Evolutionary conservation across 2,888 invertebrate genomes (phyloP).

Genomic region (Cephus sareptanus): DNA sequence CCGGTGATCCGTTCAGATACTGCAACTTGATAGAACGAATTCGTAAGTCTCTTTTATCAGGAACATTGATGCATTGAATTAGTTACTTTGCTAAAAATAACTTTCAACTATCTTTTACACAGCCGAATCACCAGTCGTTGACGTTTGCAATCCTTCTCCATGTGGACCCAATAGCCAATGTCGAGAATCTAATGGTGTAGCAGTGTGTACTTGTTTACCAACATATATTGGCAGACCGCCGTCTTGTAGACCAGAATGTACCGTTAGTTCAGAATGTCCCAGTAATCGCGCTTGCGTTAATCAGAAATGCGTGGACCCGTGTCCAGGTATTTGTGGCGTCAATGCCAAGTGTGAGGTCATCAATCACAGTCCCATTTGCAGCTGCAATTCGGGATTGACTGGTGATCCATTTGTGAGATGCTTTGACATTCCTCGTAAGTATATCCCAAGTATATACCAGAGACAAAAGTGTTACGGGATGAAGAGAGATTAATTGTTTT

Average conservation of each 20-base stretch:
- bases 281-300: constrained; percentile 79
- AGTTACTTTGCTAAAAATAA: neutral
- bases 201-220: constrained; percentile 79
- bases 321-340: constrained; percentile 70
- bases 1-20: constrained; percentile 76
- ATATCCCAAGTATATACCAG: neutral
- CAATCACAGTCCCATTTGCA: constrained; percentile 71
- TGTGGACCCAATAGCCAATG: constrained; percentile 84
- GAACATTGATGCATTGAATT: neutral
- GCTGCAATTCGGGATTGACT: constrained; percentile 67
- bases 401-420: constrained; percentile 70
- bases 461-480: neutral
- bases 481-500: neutral
- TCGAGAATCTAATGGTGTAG: constrained; percentile 71
- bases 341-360: constrained; percentile 70
- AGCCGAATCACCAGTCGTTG: constrained; percentile 55
- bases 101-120: constrained; percentile 9
- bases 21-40: constrained; percentile 67
- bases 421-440: constrained; percentile 19
- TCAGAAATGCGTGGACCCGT: constrained; percentile 80
- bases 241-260: constrained; percentile 81
- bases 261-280: constrained; percentile 78
- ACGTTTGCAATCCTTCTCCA: constrained; percentile 79
- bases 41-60: constrained; percentile 66
- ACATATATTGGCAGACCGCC: constrained; percentile 80